Evolutionary conservation across 2,113 vertebrate species (phyloP), one percentile per base, ranked within the genome.

Genomic region (Vireo altiloquus): DNA sequence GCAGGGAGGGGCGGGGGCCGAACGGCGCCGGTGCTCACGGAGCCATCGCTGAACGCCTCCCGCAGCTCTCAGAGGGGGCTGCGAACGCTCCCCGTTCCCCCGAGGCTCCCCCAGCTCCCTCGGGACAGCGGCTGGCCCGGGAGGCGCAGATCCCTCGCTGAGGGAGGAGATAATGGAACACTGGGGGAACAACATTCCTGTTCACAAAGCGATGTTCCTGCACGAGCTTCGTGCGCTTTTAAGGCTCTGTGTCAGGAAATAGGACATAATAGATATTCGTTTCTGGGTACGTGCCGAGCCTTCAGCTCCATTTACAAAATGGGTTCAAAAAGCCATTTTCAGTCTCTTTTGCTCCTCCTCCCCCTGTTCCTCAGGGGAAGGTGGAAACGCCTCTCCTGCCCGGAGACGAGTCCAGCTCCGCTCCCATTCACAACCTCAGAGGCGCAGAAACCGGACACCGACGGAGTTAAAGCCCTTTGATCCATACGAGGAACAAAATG

Each of bases 201-300:
- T 33, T 37, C 33, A 14, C 8, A 3, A 46, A 53, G 37, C 3
- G 50, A 2, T 14, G 50, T 28, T 37, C 19, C 22, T 18, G 15
- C 59, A 4, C 22, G 6, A 14, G 6, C 3, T 22, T 44, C 35
- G 7, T 13, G 8, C 27, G 5, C 7, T 65, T 64, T n/a, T 8
- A 21, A 24, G 8, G 15, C 37, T 40, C 11, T 18, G 0, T 31
- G 8, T 23, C 11, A 60, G 11, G 39, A 60, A 75, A 53, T 10
- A 5, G 6, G 39, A 18, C 30, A 13, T 2, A 40, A 35, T 0
- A 16, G 1, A 52, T 18, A 14, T 2, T 46, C 2, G 20, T 53
- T 39, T 5, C 9, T 37, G 28, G 10, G 13, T 27, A 11, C 14
- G 3, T 50, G 35, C 25, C 18, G 8, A 15, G 13, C 6, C 31